A percentile compares a stretch with the other conserved stretches of the same genome.
Evolutionary conservation across 2,797 vertebrate species (phyloP).

Genomic region (Pipistrellus pygmaeus): DNA sequence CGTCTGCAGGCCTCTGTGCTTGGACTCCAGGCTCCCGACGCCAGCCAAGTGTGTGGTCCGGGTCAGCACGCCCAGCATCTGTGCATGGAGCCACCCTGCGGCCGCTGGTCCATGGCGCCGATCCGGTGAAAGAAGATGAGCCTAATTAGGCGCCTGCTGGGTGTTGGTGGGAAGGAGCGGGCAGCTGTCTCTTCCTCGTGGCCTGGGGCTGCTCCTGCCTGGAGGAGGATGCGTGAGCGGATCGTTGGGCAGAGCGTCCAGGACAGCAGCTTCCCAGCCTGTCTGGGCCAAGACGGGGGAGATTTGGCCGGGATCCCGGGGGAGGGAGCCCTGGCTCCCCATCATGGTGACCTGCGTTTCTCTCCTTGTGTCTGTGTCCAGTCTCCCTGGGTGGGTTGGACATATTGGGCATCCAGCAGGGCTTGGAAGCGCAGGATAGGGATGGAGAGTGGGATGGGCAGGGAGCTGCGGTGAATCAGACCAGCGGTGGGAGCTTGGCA

Average conservation of each 20-base stretch:
- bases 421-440: neutral
- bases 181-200: conserved; percentile 59
- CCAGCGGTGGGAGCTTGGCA: neutral
- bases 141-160: conserved; percentile 58
- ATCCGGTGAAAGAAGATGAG: conserved; percentile 33
- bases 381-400: neutral
- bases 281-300: neutral
- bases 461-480: neutral
- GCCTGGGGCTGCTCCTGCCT: conserved; percentile 39
- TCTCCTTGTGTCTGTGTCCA: neutral
- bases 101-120: neutral
- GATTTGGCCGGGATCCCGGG: neutral
- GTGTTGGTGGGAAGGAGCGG: conserved; percentile 44
- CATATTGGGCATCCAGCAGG: neutral
- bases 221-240: conserved; percentile 7
- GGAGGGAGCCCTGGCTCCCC: neutral
- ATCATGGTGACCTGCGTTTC: rapidly evolving
- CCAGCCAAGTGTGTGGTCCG: rapidly evolving
- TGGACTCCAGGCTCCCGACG: neutral
- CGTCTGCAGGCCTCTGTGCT: neutral
- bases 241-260: neutral
- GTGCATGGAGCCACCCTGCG: neutral
- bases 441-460: neutral
- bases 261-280: conserved; percentile 22
- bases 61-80: neutral